Conservation (phyloP, 2,797 vertebrate species). For the Eulemur coronatus region DNA sequence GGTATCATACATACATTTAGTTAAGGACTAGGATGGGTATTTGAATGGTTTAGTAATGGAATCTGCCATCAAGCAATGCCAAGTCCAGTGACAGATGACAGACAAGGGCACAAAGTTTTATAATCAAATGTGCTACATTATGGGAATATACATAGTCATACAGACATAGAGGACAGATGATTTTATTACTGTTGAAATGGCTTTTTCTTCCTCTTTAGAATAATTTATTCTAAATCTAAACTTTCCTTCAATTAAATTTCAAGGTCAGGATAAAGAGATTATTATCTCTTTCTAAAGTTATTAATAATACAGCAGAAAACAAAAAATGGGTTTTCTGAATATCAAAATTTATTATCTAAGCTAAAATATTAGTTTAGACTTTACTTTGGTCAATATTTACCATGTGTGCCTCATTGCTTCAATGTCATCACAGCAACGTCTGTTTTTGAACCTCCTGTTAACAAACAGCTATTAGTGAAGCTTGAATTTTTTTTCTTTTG, state of each 20-base stretch:
- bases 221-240: conserved; percentile 51
- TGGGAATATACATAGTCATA: not conserved
- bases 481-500: not conserved
- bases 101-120: not conserved
- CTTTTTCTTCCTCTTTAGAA: conserved; percentile 21
- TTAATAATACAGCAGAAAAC: not conserved
- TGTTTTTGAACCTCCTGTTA: not conserved
- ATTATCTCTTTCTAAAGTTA: not conserved
- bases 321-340: conserved; percentile 31
- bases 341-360: conserved; percentile 44
- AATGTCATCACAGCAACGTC: not conserved
- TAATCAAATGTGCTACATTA: not conserved
- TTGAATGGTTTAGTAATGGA: not conserved
- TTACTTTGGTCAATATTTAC: not conserved
- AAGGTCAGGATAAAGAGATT: conserved; percentile 17
- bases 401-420: not conserved
- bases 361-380: not conserved
- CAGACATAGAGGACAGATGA: not conserved
- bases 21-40: not conserved
- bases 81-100: not conserved
- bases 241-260: conserved; percentile 46
- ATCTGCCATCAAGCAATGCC: not conserved
- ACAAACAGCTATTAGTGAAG: not conserved
- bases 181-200: conserved; percentile 21
- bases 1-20: not conserved